Conservation (phyloP, 2,888 invertebrate species). For the Linnaemya tessellans region DNA sequence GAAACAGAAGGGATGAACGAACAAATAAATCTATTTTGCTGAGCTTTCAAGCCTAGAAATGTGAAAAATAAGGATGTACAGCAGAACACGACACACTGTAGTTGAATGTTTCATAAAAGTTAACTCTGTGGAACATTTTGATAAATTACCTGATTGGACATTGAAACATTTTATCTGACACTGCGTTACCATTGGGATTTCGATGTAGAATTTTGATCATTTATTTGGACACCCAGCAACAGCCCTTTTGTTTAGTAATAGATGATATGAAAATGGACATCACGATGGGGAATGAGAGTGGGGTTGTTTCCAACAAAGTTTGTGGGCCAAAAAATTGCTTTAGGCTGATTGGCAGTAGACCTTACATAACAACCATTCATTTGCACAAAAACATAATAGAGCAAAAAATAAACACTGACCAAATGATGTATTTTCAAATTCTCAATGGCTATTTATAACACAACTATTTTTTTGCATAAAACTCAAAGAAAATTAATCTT, state of each 20-base stretch:
- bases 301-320: slow-evolving; percentile 46
- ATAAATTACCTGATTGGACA: slow-evolving; percentile 81
- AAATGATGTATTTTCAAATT: slow-evolving; percentile 81
- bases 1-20: slow-evolving; percentile 63
- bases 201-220: slow-evolving; percentile 80
- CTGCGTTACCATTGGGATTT: slow-evolving; percentile 77
- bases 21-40: slow-evolving; percentile 50
- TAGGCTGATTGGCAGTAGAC: slow-evolving; percentile 61
- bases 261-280: slow-evolving; percentile 27
- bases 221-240: slow-evolving; percentile 79
- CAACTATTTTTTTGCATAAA: slow-evolving; percentile 70
- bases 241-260: slow-evolving; percentile 74
- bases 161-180: slow-evolving; percentile 82
- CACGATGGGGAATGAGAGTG: slow-evolving; percentile 24
- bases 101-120: slow-evolving; percentile 43
- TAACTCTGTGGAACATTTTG: slow-evolving; percentile 76
- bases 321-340: slow-evolving; percentile 61
- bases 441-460: slow-evolving; percentile 80
- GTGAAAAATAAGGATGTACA: slow-evolving; percentile 25
- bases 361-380: slow-evolving; percentile 36
- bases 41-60: slow-evolving; percentile 46
- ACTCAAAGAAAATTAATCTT: slow-evolving; percentile 30
- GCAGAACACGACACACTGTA: background rate
- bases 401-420: slow-evolving; percentile 74
- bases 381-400: slow-evolving; percentile 7